Conservation (phyloP, 2,113 vertebrate genomes). For the Rattus rattus region DNA sequence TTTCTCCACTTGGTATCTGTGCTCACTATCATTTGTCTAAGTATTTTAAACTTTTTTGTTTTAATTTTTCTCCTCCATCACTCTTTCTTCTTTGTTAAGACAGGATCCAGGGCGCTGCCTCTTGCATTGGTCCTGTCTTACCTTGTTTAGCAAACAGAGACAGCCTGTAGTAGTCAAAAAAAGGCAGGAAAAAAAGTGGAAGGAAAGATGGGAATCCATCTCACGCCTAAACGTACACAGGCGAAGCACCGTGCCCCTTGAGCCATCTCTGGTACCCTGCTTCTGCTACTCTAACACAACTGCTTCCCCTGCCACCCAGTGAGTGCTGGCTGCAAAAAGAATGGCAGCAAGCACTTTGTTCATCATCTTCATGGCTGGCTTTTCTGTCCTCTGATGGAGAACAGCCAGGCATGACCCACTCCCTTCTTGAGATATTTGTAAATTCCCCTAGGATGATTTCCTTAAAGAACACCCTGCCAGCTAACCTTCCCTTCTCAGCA, state of each 20-base stretch:
- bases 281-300: not conserved
- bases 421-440: not conserved
- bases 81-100: not conserved
- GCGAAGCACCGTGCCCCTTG: too few relatives aligned
- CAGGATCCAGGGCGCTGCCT: not conserved
- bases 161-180: not conserved
- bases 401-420: not conserved
- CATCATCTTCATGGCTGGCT: not conserved
- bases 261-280: not conserved
- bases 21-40: not conserved
- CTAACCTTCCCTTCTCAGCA: not conserved
- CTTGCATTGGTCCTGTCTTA: not conserved
- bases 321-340: not conserved
- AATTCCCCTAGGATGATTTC: not conserved
- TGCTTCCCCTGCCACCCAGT: rapidly evolving
- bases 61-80: not conserved
- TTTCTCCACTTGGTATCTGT: not conserved
- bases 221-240: not conserved
- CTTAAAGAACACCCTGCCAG: not conserved
- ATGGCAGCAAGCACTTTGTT: not conserved
- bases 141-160: not conserved
- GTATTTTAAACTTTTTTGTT: not conserved
- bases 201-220: too few relatives aligned
- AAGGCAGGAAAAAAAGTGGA: not conserved
- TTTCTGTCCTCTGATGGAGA: not conserved